A percentile compares a stretch with the other conserved stretches of the same genome.
Evolutionary conservation across 1,140 invertebrate species (phyloP).

Genomic region (Apis cerana): DNA sequence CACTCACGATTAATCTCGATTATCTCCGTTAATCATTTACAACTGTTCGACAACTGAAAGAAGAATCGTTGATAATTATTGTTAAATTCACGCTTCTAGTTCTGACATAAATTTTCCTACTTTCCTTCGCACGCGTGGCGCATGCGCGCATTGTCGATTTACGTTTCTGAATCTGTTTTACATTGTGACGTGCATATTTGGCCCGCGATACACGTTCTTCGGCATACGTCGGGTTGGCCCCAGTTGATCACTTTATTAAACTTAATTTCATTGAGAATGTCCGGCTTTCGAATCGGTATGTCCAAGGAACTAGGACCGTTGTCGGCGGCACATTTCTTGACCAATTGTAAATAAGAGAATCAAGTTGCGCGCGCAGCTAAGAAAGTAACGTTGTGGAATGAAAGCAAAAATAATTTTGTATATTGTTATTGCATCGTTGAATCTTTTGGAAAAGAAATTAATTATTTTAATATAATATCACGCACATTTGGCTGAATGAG

Average conservation of each 20-base stretch:
- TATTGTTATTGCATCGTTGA: no score
- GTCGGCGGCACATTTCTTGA: conserved; percentile 6
- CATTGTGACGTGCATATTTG: neutral
- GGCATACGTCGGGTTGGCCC: conserved; percentile 13
- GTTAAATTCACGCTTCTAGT: neutral
- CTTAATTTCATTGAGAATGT: conserved; percentile 71
- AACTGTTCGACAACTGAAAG: neutral
- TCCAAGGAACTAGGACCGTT: neutral
- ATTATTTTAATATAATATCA: no score
- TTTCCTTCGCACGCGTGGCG: neutral
- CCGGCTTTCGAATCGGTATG: conserved; percentile 11
- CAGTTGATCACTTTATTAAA: conserved; percentile 63
- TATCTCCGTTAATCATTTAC: conserved; percentile 11
- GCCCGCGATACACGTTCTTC: conserved; percentile 8
- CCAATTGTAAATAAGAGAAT: conserved; percentile 27
- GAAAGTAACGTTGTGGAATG: neutral
- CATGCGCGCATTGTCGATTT: neutral
- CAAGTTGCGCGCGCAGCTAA: neutral
- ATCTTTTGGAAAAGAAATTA: no score
- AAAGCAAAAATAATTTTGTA: neutral
- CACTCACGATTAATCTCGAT: neutral
- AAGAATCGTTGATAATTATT: conserved; percentile 14
- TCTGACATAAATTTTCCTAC: conserved; percentile 10
- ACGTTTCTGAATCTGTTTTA: neutral
- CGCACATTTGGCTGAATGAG: no score